Evolutionary conservation across 2,113 vertebrate genomes (phyloP).

Genomic region (Puma concolor): DNA sequence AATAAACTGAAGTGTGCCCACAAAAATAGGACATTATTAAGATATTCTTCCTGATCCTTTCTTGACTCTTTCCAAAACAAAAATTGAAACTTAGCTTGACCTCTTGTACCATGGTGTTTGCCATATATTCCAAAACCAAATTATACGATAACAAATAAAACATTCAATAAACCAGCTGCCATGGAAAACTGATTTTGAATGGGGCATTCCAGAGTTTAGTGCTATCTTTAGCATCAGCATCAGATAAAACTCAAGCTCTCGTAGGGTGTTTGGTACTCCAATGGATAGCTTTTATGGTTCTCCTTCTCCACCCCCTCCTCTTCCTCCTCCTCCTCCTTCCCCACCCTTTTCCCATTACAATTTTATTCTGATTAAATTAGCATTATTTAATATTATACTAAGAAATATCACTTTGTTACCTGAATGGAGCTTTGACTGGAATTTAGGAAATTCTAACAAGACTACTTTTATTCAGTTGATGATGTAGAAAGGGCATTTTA

Average conservation of each 20-base stretch:
- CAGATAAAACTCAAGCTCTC: constrained; percentile 29
- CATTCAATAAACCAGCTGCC: constrained; percentile 56
- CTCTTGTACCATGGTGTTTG: constrained; percentile 45
- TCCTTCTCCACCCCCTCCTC: neutral
- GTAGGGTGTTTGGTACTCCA: neutral
- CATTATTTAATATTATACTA: constrained; percentile 5
- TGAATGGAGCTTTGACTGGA: constrained; percentile 5
- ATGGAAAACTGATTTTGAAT: constrained; percentile 76
- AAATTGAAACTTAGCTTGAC: constrained; percentile 72
- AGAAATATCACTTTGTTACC: neutral
- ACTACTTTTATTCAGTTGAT: neutral
- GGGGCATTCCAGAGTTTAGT: constrained; percentile 43
- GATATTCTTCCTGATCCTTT: constrained; percentile 6
- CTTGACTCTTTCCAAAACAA: constrained; percentile 70
- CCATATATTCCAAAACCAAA: constrained; percentile 61
- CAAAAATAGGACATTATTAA: constrained; percentile 57
- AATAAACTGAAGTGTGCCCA: constrained; percentile 56
- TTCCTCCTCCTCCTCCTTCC: neutral
- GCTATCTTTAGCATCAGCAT: constrained; percentile 12
- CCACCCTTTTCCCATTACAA: neutral
- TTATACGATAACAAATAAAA: constrained; percentile 60
- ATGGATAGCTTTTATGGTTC: neutral
- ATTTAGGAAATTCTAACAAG: neutral
- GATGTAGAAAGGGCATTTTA: neutral
- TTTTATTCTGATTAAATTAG: constrained; percentile 24